Base-by-base conservation (phyloP, 2,888 invertebrate genomes). In the Caenorhabditis japonica region DNA sequence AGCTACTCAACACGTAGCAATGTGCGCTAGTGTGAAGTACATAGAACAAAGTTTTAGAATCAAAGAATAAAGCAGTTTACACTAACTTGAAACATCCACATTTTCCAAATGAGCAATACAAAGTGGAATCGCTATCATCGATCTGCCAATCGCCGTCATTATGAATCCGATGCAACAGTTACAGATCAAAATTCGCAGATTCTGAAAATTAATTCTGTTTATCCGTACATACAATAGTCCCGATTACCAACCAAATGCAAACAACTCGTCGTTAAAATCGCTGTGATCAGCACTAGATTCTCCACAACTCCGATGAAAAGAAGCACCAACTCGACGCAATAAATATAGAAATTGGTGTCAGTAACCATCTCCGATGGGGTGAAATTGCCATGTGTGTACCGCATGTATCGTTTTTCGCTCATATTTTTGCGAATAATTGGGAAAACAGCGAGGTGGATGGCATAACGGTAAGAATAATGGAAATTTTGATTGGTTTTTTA, bases 301-400 rank as follows among this genome's bases (percentile, higher is more conserved):
- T 41, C 64, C 5, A 72, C 3, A 10, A 72, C 41, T 17, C 64
- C 62, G 30, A 72, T 34, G 1, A 52, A 1, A 15, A 72, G 25
- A 10, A 72, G 41, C 7, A 34, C 43, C 71, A 72, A 34, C n/a
- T 72, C 71, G 12, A 52, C 8, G 8, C 19, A 5, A 23, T 72
- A 72, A 12, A 72, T 72, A 7, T 41, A 15, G 38, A 62, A 72
- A 33, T 72, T 72, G 0, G 64, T 64, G n/a, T 52, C 43, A n/a
- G 71, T 72, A 12, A 72, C 71, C 64, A 64, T 62, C 36, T 72
- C 49, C 15, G 71, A 33, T 0, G 64, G 59, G 8, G 71, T 72
- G n/a, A 64, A 72, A 23, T 72, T 55, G 1, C 71, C 71, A 12
- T 39, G 53, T 12, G 43, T 23, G 34, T 43, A 72, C 21, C 71